These are phyloP conservation scores for Protosalanx chinensis DNA, from an alignment of 2,797 vertebrate species.

Conservation along the genomic window DNA sequence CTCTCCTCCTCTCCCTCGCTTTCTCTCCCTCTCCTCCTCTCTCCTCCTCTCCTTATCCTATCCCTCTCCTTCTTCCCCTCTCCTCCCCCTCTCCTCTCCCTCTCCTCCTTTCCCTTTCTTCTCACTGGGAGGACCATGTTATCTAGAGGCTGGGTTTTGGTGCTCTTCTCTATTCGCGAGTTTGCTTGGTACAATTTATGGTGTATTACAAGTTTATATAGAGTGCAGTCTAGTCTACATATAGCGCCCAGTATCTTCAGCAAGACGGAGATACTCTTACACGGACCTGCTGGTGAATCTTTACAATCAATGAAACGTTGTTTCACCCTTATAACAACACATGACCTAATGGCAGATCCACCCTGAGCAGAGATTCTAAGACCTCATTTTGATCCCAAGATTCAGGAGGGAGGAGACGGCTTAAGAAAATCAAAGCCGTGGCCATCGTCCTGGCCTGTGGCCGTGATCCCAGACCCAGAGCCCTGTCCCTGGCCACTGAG, in stretches of 20 bases:
- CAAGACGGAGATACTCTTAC: conserved; percentile 10
- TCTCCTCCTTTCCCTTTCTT: conserved; percentile 10
- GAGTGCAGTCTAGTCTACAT: conserved; percentile 59
- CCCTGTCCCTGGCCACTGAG: neutral
- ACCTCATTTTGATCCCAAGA: conserved; percentile 33
- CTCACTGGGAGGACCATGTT: conserved; percentile 24
- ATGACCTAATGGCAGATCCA: conserved; percentile 18
- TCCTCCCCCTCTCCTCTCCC: neutral
- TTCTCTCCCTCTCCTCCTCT: neutral
- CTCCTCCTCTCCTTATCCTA: neutral
- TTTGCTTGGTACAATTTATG: conserved; percentile 70
- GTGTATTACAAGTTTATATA: conserved; percentile 48
- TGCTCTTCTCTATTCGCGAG: conserved; percentile 65
- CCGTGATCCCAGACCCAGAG: conserved; percentile 30
- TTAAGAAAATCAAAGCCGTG: conserved; percentile 51
- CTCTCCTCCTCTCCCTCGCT: neutral
- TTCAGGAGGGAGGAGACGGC: conserved; percentile 34
- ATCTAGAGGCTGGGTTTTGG: conserved; percentile 40
- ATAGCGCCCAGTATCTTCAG: conserved; percentile 55
- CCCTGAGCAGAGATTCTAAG: conserved; percentile 27
- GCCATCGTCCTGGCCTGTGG: conserved; percentile 29
- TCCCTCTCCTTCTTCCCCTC: no score
- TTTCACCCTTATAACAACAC: conserved; percentile 28
- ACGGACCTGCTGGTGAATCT: conserved; percentile 14
- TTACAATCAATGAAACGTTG: conserved; percentile 36